These are phyloP conservation scores for Hirtodrosophila confusa DNA, from an alignment of 2,888 invertebrate genomes.

Conservation along the genomic window DNA sequence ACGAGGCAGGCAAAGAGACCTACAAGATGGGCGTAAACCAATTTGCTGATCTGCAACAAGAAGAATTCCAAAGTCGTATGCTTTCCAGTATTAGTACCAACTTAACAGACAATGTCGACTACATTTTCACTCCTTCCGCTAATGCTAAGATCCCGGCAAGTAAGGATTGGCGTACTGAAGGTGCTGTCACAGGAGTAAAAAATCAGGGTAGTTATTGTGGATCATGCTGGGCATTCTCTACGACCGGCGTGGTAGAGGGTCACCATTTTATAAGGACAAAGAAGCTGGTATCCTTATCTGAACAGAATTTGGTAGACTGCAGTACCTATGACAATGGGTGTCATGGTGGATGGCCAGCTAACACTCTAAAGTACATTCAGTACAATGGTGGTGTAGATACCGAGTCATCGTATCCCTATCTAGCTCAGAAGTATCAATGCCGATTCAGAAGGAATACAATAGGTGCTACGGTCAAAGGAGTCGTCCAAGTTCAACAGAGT, in stretches of 20 bases:
- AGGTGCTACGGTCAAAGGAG: slow-evolving; percentile 90
- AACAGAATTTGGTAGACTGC: slow-evolving; percentile 97
- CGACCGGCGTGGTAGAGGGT: slow-evolving; percentile 95
- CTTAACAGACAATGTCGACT: not conserved
- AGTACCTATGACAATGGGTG: slow-evolving; percentile 95
- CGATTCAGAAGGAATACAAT: slow-evolving; percentile 86
- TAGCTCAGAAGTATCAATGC: slow-evolving; percentile 95
- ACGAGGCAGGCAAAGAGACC: slow-evolving; percentile 6
- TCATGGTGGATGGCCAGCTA: slow-evolving; percentile 95
- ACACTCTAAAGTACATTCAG: slow-evolving; percentile 93
- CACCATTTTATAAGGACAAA: slow-evolving; percentile 92
- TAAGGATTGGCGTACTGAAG: slow-evolving; percentile 26
- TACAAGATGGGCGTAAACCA: slow-evolving; percentile 38
- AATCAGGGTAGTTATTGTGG: slow-evolving; percentile 87
- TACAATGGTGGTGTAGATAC: slow-evolving; percentile 87
- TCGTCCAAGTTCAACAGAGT: slow-evolving; percentile 92
- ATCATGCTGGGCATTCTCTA: slow-evolving; percentile 98
- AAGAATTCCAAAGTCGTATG: slow-evolving; percentile 13
- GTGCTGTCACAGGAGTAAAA: slow-evolving; percentile 25
- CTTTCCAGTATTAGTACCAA: not conserved
- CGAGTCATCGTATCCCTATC: slow-evolving; percentile 87
- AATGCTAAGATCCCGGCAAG: slow-evolving; percentile 14
- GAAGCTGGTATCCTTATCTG: slow-evolving; percentile 91
- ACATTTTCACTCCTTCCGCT: slow-evolving; percentile 4
- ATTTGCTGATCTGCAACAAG: slow-evolving; percentile 26